Evolutionary conservation across 2,797 vertebrate genomes (phyloP).

Genomic region (Macropodus opercularis): DNA sequence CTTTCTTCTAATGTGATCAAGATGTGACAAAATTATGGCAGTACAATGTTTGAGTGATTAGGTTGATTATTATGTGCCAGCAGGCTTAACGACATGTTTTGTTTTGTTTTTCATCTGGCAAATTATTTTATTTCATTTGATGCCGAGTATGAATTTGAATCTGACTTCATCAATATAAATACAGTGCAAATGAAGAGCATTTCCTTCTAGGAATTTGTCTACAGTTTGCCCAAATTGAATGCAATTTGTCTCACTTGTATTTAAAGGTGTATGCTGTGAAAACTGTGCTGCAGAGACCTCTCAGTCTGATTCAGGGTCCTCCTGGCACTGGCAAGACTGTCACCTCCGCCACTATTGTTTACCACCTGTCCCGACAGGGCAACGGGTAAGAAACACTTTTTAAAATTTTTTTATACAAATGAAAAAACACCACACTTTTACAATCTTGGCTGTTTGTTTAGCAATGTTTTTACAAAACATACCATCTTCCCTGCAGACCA

Average conservation of each 20-base stretch:
- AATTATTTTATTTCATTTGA: too few relatives aligned
- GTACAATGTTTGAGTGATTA: background rate
- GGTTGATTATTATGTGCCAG: too few relatives aligned
- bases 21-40: background rate
- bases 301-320: constrained; percentile 98
- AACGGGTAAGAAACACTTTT: constrained; percentile 85
- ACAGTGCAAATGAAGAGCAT: too few relatives aligned
- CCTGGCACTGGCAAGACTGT: constrained; percentile 98
- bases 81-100: too few relatives aligned
- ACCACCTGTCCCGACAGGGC: constrained; percentile 96
- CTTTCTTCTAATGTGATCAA: background rate
- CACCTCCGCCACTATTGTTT: constrained; percentile 97
- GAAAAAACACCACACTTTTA: background rate
- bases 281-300: constrained; percentile 94
- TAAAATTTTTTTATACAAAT: background rate
- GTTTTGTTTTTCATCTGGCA: too few relatives aligned
- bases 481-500: constrained; percentile 80
- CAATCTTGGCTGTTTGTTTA: background rate
- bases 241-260: background rate
- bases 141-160: too few relatives aligned
- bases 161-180: too few relatives aligned
- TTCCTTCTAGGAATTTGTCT: too few relatives aligned
- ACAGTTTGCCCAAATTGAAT: too few relatives aligned
- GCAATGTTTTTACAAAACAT: background rate
- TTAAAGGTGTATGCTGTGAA: constrained; percentile 87